Percentiles rank a stretch among this genome's conserved stretches.
phyloP scores from a whole-genome alignment of 1,140 invertebrate species.

The Aphaenogaster floridana region DNA sequence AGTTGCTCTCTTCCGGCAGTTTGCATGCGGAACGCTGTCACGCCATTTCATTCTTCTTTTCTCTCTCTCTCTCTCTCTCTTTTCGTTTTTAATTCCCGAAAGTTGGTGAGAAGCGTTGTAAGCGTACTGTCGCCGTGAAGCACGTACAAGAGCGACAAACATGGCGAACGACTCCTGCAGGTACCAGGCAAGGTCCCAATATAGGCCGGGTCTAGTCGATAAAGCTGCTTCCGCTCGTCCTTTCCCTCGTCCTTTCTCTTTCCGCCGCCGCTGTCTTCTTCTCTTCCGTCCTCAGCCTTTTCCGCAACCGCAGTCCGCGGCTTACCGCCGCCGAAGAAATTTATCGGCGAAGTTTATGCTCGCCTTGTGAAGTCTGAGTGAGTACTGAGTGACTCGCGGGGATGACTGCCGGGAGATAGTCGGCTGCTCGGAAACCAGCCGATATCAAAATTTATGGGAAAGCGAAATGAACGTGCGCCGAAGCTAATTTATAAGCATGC shows the following conservation, averaged over 20 bases:
- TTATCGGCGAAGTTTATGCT: conserved; percentile 59
- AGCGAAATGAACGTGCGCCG: conserved; percentile 15
- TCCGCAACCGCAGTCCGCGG: conserved; percentile 1
- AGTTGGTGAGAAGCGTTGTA: conserved; percentile 1
- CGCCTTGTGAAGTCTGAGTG: neutral
- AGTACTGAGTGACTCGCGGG: conserved; percentile 17
- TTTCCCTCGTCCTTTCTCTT: conserved; percentile 2
- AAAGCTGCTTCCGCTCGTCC: conserved; percentile 45
- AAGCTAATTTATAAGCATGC: conserved; percentile 43
- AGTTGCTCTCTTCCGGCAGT: neutral
- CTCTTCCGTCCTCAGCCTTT: conserved; percentile 12
- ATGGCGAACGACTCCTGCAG: conserved; percentile 3
- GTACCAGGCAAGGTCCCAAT: conserved; percentile 26
- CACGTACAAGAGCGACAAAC: conserved; percentile 12
- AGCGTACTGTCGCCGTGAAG: neutral
- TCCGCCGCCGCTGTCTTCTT: neutral
- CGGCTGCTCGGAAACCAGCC: neutral
- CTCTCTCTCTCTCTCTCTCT: neutral
- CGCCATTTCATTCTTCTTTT: neutral
- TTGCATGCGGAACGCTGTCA: neutral
- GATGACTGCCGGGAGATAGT: conserved; percentile 15
- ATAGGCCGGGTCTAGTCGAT: conserved; percentile 48
- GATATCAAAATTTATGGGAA: conserved; percentile 1
- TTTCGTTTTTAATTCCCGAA: conserved; percentile 21
- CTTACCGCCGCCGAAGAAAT: conserved; percentile 33